A percentile compares a stretch with the other conserved stretches of the same genome.
phyloP scores from a whole-genome alignment of 2,113 vertebrate genomes.

The Brachionichthys hirsutus region DNA sequence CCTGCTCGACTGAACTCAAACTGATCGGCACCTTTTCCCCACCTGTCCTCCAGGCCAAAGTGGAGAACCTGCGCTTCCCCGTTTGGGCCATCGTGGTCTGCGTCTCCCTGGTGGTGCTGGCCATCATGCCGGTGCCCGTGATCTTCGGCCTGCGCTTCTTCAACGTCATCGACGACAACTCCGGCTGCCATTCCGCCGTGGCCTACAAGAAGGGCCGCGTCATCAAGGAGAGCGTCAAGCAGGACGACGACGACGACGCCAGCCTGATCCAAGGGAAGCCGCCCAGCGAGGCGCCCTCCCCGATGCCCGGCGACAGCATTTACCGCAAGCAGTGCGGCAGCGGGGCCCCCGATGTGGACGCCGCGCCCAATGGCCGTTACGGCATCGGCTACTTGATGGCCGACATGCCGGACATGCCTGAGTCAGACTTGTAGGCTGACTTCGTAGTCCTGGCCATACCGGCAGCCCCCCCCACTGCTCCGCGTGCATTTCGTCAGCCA shows the following conservation, averaged over 20 bases:
- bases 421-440: conserved; percentile 87
- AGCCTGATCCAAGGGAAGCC: conserved; percentile 90
- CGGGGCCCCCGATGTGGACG: conserved; percentile 71
- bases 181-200: conserved; percentile 82
- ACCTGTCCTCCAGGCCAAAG: conserved; percentile 78
- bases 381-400: conserved; percentile 94
- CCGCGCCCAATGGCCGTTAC: conserved; percentile 90
- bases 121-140: conserved; percentile 87
- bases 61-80: conserved; percentile 84
- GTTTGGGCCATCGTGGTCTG: conserved; percentile 87
- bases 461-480: conserved; percentile 26
- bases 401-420: conserved; percentile 91
- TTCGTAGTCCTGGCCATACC: conserved; percentile 1
- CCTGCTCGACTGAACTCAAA: too few species aligned
- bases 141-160: conserved; percentile 85
- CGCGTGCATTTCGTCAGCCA: conserved; percentile 50
- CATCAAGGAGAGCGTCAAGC: conserved; percentile 84
- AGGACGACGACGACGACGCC: conserved; percentile 84
- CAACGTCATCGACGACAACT: conserved; percentile 84
- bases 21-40: too few species aligned
- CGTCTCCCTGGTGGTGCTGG: conserved; percentile 84
- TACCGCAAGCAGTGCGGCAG: conserved; percentile 86
- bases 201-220: conserved; percentile 93
- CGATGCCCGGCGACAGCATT: conserved; percentile 87
- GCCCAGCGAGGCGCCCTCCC: conserved; percentile 87